Evolutionary conservation across 2,113 vertebrate genomes (phyloP), one percentile per base, ranked within the genome.

Genomic region (Ophthalmolycus amberensis): DNA sequence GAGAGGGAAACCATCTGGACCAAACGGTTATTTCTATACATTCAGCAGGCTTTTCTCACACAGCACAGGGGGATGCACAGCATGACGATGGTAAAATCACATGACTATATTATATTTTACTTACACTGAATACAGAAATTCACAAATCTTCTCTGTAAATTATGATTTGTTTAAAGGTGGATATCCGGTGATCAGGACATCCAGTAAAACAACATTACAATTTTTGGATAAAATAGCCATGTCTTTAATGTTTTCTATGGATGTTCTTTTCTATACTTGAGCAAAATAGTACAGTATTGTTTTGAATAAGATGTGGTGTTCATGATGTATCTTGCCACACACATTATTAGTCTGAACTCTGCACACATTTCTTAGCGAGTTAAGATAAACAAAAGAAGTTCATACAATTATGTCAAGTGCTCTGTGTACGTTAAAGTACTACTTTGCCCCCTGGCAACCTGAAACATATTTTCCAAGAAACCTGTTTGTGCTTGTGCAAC

Each of bases 1-100:
- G 71, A 76, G 65, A 70, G 89, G 85, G 87, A 77, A 32, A 88
- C 93, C 93, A 94, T 94, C 93, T 94, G 93, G 85, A 72, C 84
- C 77, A 6, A 75, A 77, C 32, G 4, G 48, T n/a, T 29, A 8
- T 82, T 91, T 91, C 90, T 91, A 92, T 93, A 93, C 89, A 79
- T 94, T 92, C 88, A 91, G 92, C 87, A 82, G 74, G 50, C 44
- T 72, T 89, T 85, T 82, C 79, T 80, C 71, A 71, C 73, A 15
- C 63, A 18, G 52, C 77, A 80, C 75, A 84, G 37, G 70, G 58
- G 29, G 25, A 68, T 15, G 29, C 85, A 73, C 83, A 90, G 79
- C 84, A 81, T 32, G 70, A 48, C 74, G 34, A 60, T 15, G 29
- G 12, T 63, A 38, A 63, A 56, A 72, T 52, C 56, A 75, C 71